These are phyloP conservation scores for Meloidogyne floridensis DNA, from an alignment of 1,140 invertebrate species.

Conservation along the genomic window DNA sequence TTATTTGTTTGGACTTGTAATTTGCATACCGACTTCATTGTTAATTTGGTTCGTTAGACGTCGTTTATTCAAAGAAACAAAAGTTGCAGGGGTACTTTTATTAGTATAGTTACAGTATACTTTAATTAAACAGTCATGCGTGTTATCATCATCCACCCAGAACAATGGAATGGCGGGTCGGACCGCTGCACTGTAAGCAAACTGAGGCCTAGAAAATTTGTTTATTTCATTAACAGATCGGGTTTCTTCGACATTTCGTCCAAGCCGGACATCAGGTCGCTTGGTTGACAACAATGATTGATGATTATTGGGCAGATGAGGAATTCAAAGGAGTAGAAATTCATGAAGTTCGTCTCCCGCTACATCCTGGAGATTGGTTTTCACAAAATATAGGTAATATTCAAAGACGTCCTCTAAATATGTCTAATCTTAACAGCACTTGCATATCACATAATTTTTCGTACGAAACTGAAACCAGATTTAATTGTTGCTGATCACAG, in stretches of 20 bases:
- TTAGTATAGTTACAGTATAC: constrained; percentile 4
- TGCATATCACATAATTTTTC: constrained; percentile 18
- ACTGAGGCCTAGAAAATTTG: not conserved
- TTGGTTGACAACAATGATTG: constrained; percentile 65
- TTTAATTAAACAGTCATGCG: constrained; percentile 54
- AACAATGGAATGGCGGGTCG: constrained; percentile 65
- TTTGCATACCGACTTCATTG: constrained; percentile 55
- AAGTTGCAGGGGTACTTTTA: constrained; percentile 52
- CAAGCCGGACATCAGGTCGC: constrained; percentile 56
- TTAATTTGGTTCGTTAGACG: constrained; percentile 57
- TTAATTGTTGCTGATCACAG: constrained; percentile 62
- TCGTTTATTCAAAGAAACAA: constrained; percentile 54
- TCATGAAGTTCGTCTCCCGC: constrained; percentile 40
- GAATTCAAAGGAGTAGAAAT: constrained; percentile 56
- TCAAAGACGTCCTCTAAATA: not conserved
- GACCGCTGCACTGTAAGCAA: constrained; percentile 58
- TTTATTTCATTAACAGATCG: not conserved
- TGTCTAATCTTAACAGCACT: not conserved
- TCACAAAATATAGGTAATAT: constrained; percentile 1
- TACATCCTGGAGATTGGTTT: constrained; percentile 65
- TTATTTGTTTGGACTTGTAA: constrained; percentile 51
- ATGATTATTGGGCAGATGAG: constrained; percentile 62
- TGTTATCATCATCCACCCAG: constrained; percentile 65
- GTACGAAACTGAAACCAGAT: constrained; percentile 53
- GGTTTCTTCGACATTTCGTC: constrained; percentile 59